These are phyloP conservation scores for Sciurus niger DNA, from an alignment of 2,113 vertebrate genomes.

Conservation along the genomic window DNA sequence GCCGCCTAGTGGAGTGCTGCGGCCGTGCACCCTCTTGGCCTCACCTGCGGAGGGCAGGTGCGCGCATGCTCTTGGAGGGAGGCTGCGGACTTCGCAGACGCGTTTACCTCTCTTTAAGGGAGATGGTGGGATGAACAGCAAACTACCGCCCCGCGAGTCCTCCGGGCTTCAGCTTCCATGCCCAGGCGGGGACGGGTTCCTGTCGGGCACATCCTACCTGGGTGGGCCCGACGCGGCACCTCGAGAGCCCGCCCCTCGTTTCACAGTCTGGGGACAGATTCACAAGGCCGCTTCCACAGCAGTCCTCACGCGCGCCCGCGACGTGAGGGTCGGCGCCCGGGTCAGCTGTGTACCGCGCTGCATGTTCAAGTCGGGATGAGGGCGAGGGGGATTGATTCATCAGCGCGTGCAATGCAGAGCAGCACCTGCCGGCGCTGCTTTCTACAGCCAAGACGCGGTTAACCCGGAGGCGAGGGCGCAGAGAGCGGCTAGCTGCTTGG, in stretches of 20 bases:
- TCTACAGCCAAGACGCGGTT: no score
- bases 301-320: not conserved
- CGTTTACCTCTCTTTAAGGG: not conserved
- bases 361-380: not conserved
- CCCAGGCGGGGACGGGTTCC: not conserved
- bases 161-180: not conserved
- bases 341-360: not conserved
- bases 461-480: no score
- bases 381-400: not conserved
- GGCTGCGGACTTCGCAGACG: not conserved
- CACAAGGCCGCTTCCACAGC: rapidly evolving
- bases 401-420: no score
- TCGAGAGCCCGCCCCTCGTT: rapidly evolving
- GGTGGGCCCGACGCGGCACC: not conserved
- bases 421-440: no score
- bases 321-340: not conserved
- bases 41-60: not conserved
- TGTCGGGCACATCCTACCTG: not conserved
- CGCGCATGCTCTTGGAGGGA: not conserved
- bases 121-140: no score
- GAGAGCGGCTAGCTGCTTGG: not conserved
- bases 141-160: no score
- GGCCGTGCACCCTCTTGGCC: not conserved
- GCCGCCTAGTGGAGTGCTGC: not conserved
- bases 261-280: not conserved